Base-by-base conservation (phyloP, 1,140 invertebrate species). In the Leguminivora glycinivorella region DNA sequence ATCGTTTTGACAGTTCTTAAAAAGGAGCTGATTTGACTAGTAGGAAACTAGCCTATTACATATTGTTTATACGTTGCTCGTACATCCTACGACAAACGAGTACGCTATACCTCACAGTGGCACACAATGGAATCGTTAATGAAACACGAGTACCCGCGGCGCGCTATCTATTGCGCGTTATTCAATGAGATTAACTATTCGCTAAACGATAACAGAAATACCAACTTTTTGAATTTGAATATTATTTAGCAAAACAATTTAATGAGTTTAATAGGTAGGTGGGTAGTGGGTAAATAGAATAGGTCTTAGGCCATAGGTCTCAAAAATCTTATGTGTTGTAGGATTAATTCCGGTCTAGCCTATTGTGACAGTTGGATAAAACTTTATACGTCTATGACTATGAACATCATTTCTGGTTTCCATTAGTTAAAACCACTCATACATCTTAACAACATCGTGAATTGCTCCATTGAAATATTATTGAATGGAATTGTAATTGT, bases 21-120 rank as follows among this genome's bases (percentile, higher is more conserved):
- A n/a, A n/a, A n/a, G n/a, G n/a, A n/a, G 34, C 4, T 85, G 19
- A 17, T 24, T 10, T 10, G 12, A 10, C 17, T 17, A 24, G 34
- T 19, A 52, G 5, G 22, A 9, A 52, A 6, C 1, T 52, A 9
- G 10, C 19, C 22, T 52, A 22, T 52, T 22, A 52, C 17, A 52
- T 1, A 19, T 0, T 52, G 47, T 9, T 47, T 17, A n/a, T 47
- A 47, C 43, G n/a, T 47, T 47, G 43, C 43, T 52, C 47, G 9
- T 2, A 52, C 47, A 52, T 19, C 17, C 14, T 22, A 52, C 47
- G 47, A 9, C 47, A 10, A 52, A 19, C 19, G 7, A 52, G n/a
- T 43, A 14, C n/a, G 7, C 40, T 43, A 17, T 52, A 52, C 43
- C 10, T 31, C 31, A 31, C 43, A 19, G 0, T 47, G 38, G 38